These are phyloP conservation scores for Torymus tubicola DNA, from an alignment of 2,888 invertebrate genomes.

Conservation along the genomic window DNA sequence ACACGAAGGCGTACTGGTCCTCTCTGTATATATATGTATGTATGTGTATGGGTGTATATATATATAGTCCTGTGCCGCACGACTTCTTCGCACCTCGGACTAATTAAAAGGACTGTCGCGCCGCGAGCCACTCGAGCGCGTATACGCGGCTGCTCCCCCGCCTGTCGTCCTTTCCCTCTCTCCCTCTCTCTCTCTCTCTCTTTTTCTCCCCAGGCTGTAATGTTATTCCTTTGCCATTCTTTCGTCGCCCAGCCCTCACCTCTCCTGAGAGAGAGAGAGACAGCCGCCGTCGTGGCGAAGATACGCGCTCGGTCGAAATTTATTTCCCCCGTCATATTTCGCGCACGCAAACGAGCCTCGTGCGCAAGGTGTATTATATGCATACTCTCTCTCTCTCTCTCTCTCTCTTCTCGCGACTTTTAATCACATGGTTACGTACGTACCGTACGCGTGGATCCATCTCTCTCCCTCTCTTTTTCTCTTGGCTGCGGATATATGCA, in stretches of 20 bases:
- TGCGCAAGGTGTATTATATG: slow-evolving; percentile 48
- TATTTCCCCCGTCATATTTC: slow-evolving; percentile 60
- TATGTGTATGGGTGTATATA: neutral
- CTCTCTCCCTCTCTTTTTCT: neutral
- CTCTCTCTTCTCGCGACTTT: slow-evolving; percentile 32
- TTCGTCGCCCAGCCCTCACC: slow-evolving; percentile 3
- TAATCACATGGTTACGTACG: slow-evolving; percentile 38
- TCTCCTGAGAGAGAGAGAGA: no score
- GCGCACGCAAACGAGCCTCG: slow-evolving; percentile 58
- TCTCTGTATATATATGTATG: slow-evolving; percentile 7
- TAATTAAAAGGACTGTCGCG: slow-evolving; percentile 70
- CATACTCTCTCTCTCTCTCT: slow-evolving; percentile 15
- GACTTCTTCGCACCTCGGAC: slow-evolving; percentile 71
- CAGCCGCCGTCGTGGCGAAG: neutral
- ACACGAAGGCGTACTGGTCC: no score
- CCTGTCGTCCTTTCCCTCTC: slow-evolving; percentile 22
- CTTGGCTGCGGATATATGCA: slow-evolving; percentile 6
- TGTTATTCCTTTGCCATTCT: neutral
- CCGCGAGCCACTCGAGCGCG: slow-evolving; percentile 41
- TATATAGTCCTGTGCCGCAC: slow-evolving; percentile 58
- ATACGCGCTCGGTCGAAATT: slow-evolving; percentile 44
- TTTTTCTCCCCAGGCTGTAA: neutral
- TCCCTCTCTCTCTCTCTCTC: neutral
- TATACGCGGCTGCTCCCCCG: slow-evolving; percentile 32
- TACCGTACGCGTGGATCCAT: neutral